A percentile compares a stretch with the other conserved stretches of the same genome.
Conservation (phyloP, 2,113 vertebrate genomes). For the Bettongia penicillata region DNA sequence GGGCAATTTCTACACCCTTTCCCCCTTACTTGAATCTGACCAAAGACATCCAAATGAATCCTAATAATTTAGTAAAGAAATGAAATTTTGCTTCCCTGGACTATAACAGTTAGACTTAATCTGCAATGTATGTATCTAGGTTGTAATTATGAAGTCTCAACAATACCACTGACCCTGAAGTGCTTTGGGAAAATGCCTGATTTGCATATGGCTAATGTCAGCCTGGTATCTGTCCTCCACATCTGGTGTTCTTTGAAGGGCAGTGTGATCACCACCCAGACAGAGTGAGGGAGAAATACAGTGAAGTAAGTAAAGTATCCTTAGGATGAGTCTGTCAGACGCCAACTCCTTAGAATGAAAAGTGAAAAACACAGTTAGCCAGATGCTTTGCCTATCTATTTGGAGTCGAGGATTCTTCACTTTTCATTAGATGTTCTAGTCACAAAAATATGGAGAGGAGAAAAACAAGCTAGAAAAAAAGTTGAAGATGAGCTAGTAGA, state of each 20-base stretch:
- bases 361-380: background rate
- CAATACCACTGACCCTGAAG: constrained; percentile 1
- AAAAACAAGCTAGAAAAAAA: background rate
- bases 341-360: constrained; percentile 26
- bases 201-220: constrained; percentile 52
- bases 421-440: background rate
- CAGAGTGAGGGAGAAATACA: background rate
- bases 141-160: constrained; percentile 63
- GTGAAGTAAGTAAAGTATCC: constrained; percentile 22
- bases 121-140: constrained; percentile 29
- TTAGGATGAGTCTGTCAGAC: background rate
- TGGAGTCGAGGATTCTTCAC: background rate
- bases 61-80: constrained; percentile 56
- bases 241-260: constrained; percentile 31
- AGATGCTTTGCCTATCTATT: background rate
- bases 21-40: background rate
- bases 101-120: constrained; percentile 55
- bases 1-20: background rate
- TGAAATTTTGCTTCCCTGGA: constrained; percentile 57
- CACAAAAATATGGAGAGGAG: background rate
- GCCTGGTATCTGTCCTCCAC: background rate
- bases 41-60: constrained; percentile 45
- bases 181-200: constrained; percentile 61
- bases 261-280: background rate
- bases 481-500: background rate